Evolutionary conservation across 1,140 invertebrate species (phyloP).

Genomic region (Campoletis sonorensis): DNA sequence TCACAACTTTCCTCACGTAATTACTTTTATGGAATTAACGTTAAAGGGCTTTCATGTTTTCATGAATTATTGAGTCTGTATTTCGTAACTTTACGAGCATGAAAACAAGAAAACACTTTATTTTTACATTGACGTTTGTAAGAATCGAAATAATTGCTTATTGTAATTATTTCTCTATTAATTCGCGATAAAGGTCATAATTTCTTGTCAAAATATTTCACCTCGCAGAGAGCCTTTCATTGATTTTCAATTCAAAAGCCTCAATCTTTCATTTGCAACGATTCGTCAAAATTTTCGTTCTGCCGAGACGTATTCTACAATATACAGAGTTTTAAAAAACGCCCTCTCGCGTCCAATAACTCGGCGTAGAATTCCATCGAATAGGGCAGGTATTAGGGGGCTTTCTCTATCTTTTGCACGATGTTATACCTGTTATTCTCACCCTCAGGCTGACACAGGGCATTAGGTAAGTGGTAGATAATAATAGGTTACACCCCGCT

Average conservation of each 20-base stretch:
- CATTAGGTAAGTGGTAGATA: slow-evolving; percentile 77
- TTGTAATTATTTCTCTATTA: too few species aligned
- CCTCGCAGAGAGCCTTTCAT: not conserved
- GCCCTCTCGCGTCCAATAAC: slow-evolving; percentile 19
- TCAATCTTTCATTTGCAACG: not conserved
- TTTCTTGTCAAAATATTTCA: too few species aligned
- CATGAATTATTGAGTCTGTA: not conserved
- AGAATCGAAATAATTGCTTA: too few species aligned
- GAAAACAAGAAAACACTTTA: too few species aligned
- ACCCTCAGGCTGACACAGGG: slow-evolving; percentile 71
- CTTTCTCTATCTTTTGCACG: not conserved
- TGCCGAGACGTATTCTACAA: too few species aligned
- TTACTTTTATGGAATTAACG: not conserved
- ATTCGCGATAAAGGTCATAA: too few species aligned
- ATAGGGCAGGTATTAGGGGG: slow-evolving; percentile 46
- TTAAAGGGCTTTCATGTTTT: not conserved
- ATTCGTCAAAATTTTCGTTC: slow-evolving; percentile 1
- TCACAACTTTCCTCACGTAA: not conserved
- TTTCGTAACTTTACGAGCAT: not conserved
- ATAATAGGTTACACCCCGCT: slow-evolving; percentile 76
- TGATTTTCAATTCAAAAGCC: not conserved
- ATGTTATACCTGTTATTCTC: slow-evolving; percentile 63
- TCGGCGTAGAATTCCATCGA: slow-evolving; percentile 65
- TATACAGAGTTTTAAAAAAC: slow-evolving; percentile 29
- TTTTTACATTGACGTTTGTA: too few species aligned